Base-by-base conservation (phyloP, 2,113 vertebrate species). In the Nothoprocta perdicaria region DNA sequence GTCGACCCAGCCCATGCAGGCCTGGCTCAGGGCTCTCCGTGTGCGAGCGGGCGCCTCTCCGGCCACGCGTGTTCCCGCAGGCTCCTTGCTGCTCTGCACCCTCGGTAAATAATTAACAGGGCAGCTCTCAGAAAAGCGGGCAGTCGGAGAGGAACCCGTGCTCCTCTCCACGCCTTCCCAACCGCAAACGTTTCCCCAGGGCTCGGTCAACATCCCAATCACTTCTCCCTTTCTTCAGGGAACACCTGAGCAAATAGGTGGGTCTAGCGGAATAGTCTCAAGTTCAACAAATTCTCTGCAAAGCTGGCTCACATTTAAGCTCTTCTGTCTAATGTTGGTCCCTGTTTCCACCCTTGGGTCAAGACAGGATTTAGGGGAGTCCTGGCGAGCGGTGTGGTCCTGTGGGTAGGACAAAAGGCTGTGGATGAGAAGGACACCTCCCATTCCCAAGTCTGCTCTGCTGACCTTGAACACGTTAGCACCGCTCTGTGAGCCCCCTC, bases 211-310 rank as follows among this genome's bases (percentile, higher is more conserved):
- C 31, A 77, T 23, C 91, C 33, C 86, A 85, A 67, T 67, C 61
- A 63, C 38, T 86, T 89, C 31, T 67, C 46, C 33, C 24, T 61
- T 87, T 83, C 80, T 90, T 86, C 50, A 85, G 52, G 60, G 74
- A 80, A 85, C 65, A 85, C 75, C 65, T 92, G 67, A 81, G 71
- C n/a, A 92, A 94, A 89, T 24, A 86, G 77, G 66, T 82, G 53
- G 40, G 43, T 72, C 58, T n/a, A 66, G 69, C 41, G 87, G 41
- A 26, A 18, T 85, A 48, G 35, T 77, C 40, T 67, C 26, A 43
- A 82, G 26, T 66, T n/a, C 72, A 85, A 22, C 46, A 63, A 73
- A 63, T 52, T 22, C 19, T 24, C 21, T 62, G 19, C 23, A 60
- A 93, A 84, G 40, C 15, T 52, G 69, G 67, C 9, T 75, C 60